Conservation (phyloP, 1,140 invertebrate genomes). For the Apis laboriosa region DNA sequence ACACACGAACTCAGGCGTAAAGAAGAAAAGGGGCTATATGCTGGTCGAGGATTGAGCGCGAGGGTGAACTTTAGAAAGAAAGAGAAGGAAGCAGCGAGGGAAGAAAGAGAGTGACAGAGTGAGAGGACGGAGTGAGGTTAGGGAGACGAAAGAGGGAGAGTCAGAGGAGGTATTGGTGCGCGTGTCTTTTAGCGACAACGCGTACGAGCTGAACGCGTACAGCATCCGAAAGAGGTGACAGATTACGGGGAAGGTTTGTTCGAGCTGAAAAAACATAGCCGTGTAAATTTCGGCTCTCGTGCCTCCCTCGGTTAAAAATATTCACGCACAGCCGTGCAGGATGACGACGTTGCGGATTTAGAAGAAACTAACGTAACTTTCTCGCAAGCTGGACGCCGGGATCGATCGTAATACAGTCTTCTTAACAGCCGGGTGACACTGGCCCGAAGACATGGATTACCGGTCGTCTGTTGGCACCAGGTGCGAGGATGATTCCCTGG, state of each 20-base stretch:
- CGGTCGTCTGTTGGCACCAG: conserved; percentile 69
- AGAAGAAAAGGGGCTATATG: not conserved
- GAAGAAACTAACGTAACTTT: conserved; percentile 43
- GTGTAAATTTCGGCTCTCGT: not conserved
- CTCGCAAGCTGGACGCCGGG: conserved; percentile 41
- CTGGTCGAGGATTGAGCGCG: not conserved
- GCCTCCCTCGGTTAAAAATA: conserved; percentile 46
- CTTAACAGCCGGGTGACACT: conserved; percentile 51
- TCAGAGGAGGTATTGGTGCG: conserved; percentile 24
- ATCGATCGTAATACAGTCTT: conserved; percentile 63
- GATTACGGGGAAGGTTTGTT: conserved; percentile 31
- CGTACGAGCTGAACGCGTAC: conserved; percentile 30
- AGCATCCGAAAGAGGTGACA: conserved; percentile 45
- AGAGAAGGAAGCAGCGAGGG: conserved; percentile 7
- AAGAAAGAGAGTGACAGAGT: conserved; percentile 12
- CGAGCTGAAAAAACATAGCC: conserved; percentile 2
- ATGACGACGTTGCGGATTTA: conserved; percentile 47
- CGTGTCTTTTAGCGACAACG: conserved; percentile 40
- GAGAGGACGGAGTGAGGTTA: conserved; percentile 6
- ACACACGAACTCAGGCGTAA: not conserved
- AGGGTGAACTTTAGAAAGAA: conserved; percentile 6
- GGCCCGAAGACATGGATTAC: conserved; percentile 67
- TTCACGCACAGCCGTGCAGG: conserved; percentile 31
- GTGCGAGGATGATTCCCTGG: conserved; percentile 71
- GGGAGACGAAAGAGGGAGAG: not conserved